These are phyloP conservation scores for Alethe castanea DNA, from an alignment of 2,113 vertebrate genomes.

Conservation along the genomic window DNA sequence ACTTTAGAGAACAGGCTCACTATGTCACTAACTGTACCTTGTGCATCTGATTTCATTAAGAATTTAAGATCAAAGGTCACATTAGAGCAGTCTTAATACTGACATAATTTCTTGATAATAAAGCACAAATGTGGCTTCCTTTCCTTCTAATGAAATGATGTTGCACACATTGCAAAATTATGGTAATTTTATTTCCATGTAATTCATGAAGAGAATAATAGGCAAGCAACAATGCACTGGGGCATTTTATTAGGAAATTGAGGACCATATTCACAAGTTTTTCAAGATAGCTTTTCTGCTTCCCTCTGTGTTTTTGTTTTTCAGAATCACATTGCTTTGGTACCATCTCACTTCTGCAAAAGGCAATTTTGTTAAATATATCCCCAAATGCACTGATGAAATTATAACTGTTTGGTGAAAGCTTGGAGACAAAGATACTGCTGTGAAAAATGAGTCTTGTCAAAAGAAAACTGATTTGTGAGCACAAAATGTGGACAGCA, in stretches of 20 bases:
- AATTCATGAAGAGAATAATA: conserved; percentile 33
- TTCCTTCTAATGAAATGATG: conserved; percentile 1
- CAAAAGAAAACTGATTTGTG: conserved; percentile 71
- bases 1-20: rapidly evolving
- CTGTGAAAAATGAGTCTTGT: conserved; percentile 73
- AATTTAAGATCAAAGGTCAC: neutral
- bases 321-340: conserved; percentile 39
- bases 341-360: conserved; percentile 52
- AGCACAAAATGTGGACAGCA: conserved; percentile 30
- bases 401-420: conserved; percentile 70
- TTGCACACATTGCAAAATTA: conserved; percentile 7
- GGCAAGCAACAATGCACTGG: neutral
- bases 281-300: conserved; percentile 16
- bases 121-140: neutral
- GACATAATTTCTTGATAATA: neutral
- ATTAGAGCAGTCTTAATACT: neutral
- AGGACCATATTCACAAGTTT: conserved; percentile 25
- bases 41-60: neutral
- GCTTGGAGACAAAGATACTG: conserved; percentile 50
- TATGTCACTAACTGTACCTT: neutral
- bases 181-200: conserved; percentile 50
- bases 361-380: conserved; percentile 70
- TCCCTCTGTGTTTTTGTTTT: conserved; percentile 48
- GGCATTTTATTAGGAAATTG: conserved; percentile 61
- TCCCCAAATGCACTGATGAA: conserved; percentile 72